Evolutionary conservation across 2,113 vertebrate genomes (phyloP), one percentile per base, ranked within the genome.

Genomic region (Morone saxatilis): DNA sequence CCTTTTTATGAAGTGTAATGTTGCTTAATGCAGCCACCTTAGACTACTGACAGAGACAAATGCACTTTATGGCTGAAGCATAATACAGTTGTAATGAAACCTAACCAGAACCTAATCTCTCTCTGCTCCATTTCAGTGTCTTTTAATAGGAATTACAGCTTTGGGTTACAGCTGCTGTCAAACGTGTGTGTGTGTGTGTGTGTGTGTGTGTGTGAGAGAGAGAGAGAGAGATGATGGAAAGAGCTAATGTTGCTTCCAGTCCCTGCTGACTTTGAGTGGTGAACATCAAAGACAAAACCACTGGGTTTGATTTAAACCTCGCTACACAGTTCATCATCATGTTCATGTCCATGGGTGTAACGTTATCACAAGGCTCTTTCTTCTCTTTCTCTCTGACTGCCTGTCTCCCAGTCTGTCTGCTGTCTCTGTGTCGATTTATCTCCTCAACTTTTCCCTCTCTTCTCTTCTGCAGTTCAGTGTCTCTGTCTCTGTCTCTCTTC

Each of bases 221-320:
- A 45, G 45, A 45, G 68, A 12, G 61, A 59, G 45, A 67, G 51
- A 69, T 85, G 86, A 88, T 62, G 76, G 86, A 76, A 80, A 65
- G 69, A 82, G 80, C 53, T 68, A 77, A 83, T 73, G 76, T 80
- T 73, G 74, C 81, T 85, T 54, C 81, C 84, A 71, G 87, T 84
- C 86, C 45, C 82, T 22, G 25, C 73, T 83, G 70, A 89, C 77
- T 84, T 84, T 86, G 82, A 85, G 60, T 75, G 56, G 66, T 76
- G 38, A 88, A 86, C 75, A 88, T 89, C 85, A 89, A 87, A 91
- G 83, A 88, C 76, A 76, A 89, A 91, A 88, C 78, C 63, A 36
- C 76, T 74, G 65, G 65, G 54, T 81, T 78, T 81, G 81, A 91
- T 88, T 85, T 78, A 79, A 72, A 81, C 65, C 65, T 70, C 9